Conservation (phyloP, 2,113 vertebrate species). For the Pluvianellus socialis region DNA sequence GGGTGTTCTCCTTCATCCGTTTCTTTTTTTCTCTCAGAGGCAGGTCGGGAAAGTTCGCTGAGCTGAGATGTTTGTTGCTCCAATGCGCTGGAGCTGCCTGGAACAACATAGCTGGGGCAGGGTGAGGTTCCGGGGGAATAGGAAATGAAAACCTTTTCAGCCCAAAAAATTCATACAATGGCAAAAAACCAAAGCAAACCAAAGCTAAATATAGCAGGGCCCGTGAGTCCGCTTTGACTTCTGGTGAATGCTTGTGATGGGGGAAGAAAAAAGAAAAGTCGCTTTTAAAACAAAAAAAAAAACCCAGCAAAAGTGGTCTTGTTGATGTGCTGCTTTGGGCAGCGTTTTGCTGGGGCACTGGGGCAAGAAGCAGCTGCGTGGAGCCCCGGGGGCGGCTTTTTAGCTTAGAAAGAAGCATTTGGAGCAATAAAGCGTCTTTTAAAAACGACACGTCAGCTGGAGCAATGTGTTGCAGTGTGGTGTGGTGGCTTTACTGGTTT, state of each 20-base stretch:
- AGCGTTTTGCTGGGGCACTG: background rate
- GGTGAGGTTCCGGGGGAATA: background rate
- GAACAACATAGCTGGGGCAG: background rate
- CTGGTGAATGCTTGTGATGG: background rate
- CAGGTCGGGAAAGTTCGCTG: background rate
- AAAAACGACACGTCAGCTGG: background rate
- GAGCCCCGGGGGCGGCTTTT: background rate
- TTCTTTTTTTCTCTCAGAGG: background rate
- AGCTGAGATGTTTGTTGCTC: background rate
- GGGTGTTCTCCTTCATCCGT: background rate
- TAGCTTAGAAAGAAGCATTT: background rate
- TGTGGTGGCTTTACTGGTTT: background rate
- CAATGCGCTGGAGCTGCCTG: background rate
- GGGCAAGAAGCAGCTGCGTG: background rate
- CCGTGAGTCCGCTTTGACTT: background rate
- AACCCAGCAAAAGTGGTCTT: rapidly evolving
- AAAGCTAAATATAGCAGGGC: constrained; percentile 29
- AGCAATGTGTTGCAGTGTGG: rapidly evolving
- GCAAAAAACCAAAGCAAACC: constrained; percentile 39
- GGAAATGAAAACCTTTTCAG: constrained; percentile 30
- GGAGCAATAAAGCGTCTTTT: background rate
- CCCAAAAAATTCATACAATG: background rate
- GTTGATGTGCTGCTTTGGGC: background rate
- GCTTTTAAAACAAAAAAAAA: background rate
- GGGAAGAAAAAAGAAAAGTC: background rate